A percentile compares a stretch with the other conserved stretches of the same genome.
Evolutionary conservation across 1,140 invertebrate genomes (phyloP).

Genomic region (Gonatopus flavifemur): DNA sequence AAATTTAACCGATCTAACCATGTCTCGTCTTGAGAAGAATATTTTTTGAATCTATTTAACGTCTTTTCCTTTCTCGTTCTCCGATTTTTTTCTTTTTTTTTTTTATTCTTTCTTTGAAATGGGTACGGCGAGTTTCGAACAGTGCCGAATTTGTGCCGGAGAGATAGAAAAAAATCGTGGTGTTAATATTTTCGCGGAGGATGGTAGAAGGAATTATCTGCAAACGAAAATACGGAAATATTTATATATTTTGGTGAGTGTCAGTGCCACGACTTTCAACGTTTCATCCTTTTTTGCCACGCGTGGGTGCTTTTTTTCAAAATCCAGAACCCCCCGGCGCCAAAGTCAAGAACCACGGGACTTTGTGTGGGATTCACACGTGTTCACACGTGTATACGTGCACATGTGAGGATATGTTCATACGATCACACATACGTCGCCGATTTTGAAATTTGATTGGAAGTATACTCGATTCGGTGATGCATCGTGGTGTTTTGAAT

Average conservation of each 20-base stretch:
- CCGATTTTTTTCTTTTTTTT: slow-evolving; percentile 16
- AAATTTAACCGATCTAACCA: too few species aligned
- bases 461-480: not conserved
- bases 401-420: too few species aligned
- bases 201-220: slow-evolving; percentile 57
- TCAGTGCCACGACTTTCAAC: slow-evolving; percentile 1
- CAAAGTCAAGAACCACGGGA: too few species aligned
- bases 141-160: slow-evolving; percentile 61
- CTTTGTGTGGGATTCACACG: not conserved
- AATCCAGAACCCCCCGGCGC: slow-evolving; percentile 4
- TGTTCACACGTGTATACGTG: not conserved
- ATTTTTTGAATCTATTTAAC: too few species aligned
- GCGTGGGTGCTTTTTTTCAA: slow-evolving; percentile 3
- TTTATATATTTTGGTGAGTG: slow-evolving; percentile 59
- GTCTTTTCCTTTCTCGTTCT: not conserved
- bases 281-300: slow-evolving; percentile 16
- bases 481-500: not conserved
- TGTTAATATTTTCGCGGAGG: slow-evolving; percentile 59
- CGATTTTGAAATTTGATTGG: too few species aligned
- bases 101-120: slow-evolving; percentile 35
- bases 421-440: too few species aligned
- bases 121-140: slow-evolving; percentile 40
- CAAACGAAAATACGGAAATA: slow-evolving; percentile 62
- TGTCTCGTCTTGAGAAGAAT: too few species aligned
- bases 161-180: slow-evolving; percentile 45